Conservation (phyloP, 2,797 vertebrate genomes). For the Acomys russatus region DNA sequence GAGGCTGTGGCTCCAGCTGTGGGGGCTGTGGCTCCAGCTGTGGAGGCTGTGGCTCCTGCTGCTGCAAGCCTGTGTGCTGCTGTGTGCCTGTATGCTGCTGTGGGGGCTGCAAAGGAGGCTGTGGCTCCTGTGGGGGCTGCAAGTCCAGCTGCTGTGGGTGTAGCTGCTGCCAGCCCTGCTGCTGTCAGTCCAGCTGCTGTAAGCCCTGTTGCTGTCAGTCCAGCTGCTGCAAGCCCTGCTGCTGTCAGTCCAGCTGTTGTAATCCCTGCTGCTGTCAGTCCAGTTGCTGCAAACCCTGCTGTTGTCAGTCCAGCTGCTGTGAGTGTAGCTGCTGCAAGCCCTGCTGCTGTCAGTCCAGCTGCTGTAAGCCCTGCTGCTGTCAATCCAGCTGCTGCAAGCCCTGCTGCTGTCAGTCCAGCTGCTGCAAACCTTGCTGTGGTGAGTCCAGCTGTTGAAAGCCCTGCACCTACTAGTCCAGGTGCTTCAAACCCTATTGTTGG, state of each 20-base stretch:
- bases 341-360: background rate
- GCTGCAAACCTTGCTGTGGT: background rate
- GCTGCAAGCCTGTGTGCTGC: too few relatives aligned
- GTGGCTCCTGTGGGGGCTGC: too few relatives aligned
- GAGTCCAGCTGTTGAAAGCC: background rate
- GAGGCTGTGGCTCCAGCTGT: too few relatives aligned
- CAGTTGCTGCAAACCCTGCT: too few relatives aligned
- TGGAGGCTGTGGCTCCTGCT: background rate
- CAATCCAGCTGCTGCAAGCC: background rate
- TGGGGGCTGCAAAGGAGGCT: too few relatives aligned
- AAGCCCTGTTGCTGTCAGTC: too few relatives aligned
- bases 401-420: background rate
- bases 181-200: too few relatives aligned
- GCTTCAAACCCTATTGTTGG: background rate
- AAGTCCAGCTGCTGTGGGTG: too few relatives aligned
- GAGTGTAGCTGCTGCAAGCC: background rate
- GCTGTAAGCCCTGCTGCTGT: background rate
- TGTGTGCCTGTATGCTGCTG: background rate
- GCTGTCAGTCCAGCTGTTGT: background rate
- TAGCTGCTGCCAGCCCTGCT: too few relatives aligned
- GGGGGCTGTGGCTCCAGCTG: background rate
- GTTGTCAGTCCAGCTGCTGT: background rate
- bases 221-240: too few relatives aligned
- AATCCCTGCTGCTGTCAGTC: too few relatives aligned
- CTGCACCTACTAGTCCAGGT: background rate